phyloP scores from a whole-genome alignment of 2,888 invertebrate species.

The Acleris cristana region DNA sequence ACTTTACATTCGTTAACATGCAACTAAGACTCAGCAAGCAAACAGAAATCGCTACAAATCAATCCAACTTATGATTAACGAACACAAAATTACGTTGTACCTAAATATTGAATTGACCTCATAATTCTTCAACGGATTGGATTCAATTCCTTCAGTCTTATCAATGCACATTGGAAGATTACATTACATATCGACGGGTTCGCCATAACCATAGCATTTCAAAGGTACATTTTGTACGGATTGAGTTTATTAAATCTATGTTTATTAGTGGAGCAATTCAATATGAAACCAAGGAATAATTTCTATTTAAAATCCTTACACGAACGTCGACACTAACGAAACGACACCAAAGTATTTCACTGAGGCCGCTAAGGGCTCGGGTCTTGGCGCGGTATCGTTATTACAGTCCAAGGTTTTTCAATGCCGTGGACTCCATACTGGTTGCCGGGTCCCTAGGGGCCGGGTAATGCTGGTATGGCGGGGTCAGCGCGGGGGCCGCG shows the following conservation, averaged over 20 bases:
- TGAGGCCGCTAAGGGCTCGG: constrained; percentile 54
- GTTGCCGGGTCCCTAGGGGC: constrained; percentile 49
- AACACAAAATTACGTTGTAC: constrained; percentile 26
- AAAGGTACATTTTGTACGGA: constrained; percentile 59
- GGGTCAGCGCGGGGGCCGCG: constrained; percentile 48
- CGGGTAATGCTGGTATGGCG: constrained; percentile 66
- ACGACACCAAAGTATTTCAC: constrained; percentile 52
- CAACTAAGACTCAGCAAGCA: constrained; percentile 8
- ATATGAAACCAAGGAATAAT: constrained; percentile 10
- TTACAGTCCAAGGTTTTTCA: constrained; percentile 69
- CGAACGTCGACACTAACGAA: constrained; percentile 39
- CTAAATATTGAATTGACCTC: constrained; percentile 25
- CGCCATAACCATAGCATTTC: constrained; percentile 44
- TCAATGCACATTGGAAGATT: constrained; percentile 50
- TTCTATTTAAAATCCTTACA: constrained; percentile 37
- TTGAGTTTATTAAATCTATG: constrained; percentile 51
- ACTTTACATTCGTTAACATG: constrained; percentile 5
- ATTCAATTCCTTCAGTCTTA: constrained; percentile 59
- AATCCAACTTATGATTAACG: constrained; percentile 30
- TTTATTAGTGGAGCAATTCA: constrained; percentile 18
- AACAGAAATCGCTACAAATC: constrained; percentile 11
- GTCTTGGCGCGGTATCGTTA: constrained; percentile 54
- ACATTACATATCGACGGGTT: constrained; percentile 34
- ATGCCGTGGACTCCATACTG: constrained; percentile 60
- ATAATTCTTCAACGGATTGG: constrained; percentile 24